A percentile compares a stretch with the other conserved stretches of the same genome.
Evolutionary conservation across 2,888 invertebrate species (phyloP).

Genomic region (Metallyticus violacea): DNA sequence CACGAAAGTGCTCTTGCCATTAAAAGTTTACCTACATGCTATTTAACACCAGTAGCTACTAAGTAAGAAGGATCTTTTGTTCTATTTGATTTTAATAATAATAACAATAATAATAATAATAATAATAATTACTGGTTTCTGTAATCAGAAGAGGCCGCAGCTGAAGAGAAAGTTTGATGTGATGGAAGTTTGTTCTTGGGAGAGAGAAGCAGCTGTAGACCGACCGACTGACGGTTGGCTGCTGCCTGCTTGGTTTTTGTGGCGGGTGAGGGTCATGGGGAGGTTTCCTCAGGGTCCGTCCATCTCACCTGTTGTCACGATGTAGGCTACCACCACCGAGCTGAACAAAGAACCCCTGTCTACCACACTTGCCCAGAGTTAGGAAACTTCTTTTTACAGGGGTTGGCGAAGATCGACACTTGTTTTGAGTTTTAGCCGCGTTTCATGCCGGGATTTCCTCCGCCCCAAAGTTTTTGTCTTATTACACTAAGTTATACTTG

Average conservation of each 20-base stretch:
- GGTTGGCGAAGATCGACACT: too few species aligned
- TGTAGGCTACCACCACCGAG: not conserved
- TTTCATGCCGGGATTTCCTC: too few species aligned
- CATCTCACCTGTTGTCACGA: not conserved
- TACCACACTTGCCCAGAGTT: too few species aligned
- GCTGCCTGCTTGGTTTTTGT: not conserved
- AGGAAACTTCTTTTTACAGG: too few species aligned
- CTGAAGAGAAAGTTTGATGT: not conserved
- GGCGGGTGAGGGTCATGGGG: not conserved
- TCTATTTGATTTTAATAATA: not conserved
- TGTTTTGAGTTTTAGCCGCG: too few species aligned
- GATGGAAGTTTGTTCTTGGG: not conserved
- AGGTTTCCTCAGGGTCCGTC: not conserved
- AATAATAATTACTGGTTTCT: not conserved
- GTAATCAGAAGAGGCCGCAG: not conserved
- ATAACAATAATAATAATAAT: too few species aligned
- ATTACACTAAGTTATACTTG: too few species aligned
- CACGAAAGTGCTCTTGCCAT: not conserved
- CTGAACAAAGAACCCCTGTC: not conserved
- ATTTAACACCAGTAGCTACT: not conserved
- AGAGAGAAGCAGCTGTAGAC: not conserved
- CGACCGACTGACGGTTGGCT: too few species aligned
- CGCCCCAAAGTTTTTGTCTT: too few species aligned
- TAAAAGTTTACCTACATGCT: not conserved
- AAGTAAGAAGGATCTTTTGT: too few species aligned